Conservation (phyloP, 2,888 invertebrate genomes). For the Gastracanthus pulcherrimus region DNA sequence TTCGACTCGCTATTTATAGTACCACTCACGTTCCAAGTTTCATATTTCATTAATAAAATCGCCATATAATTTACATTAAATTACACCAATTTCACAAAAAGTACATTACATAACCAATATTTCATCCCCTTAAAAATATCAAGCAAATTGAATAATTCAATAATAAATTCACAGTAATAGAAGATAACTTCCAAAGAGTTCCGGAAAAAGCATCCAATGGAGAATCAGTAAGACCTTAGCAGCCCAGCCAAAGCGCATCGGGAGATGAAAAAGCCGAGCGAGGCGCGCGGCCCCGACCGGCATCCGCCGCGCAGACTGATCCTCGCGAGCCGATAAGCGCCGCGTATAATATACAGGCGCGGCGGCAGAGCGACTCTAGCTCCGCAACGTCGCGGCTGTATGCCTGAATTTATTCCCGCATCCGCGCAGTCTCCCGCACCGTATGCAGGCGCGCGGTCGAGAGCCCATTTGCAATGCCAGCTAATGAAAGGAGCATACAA, state of each 20-base stretch:
- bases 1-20: too few species aligned
- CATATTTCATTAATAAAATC: too few species aligned
- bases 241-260: background rate
- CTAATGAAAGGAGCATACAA: background rate
- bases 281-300: constrained; percentile 66
- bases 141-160: too few species aligned
- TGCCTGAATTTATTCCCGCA: constrained; percentile 7
- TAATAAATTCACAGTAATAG: too few species aligned
- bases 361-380: too few species aligned
- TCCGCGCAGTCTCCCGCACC: background rate
- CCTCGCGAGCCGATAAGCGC: constrained; percentile 67
- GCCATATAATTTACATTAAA: too few species aligned
- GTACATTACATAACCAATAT: too few species aligned
- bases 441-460: background rate
- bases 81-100: too few species aligned
- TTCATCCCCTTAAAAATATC: too few species aligned
- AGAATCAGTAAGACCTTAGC: background rate
- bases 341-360: background rate
- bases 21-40: too few species aligned
- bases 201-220: too few species aligned
- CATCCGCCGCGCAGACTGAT: constrained; percentile 69
- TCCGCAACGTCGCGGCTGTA: background rate
- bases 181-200: too few species aligned
- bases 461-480: background rate
- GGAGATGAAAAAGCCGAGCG: constrained; percentile 44